These are phyloP conservation scores for Neomonachus schauinslandi DNA, from an alignment of 2,113 vertebrate species.

Conservation along the genomic window DNA sequence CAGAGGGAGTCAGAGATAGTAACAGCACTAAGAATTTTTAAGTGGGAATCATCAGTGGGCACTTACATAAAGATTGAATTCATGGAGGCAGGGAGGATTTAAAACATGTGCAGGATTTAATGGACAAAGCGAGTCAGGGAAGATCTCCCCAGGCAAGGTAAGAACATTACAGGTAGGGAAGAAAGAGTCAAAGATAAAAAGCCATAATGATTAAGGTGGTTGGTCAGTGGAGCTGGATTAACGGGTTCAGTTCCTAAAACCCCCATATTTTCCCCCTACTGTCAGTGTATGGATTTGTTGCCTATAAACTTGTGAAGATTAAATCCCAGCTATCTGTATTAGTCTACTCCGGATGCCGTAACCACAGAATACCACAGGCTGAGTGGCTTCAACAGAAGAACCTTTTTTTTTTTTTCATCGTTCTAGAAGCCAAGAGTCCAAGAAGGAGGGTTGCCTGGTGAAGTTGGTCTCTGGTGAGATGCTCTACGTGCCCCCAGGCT, in stretches of 20 bases:
- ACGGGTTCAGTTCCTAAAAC: fast-evolving
- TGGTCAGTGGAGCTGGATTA: not conserved
- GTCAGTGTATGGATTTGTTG: not conserved
- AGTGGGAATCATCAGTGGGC: not conserved
- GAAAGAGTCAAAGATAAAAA: not conserved
- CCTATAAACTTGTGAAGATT: not conserved
- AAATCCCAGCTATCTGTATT: not conserved
- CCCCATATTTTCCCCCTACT: fast-evolving
- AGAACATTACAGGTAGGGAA: fast-evolving
- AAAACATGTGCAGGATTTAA: not conserved
- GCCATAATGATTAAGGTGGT: not conserved
- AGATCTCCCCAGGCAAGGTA: not conserved
- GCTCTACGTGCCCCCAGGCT: not conserved
- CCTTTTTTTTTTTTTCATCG: not conserved
- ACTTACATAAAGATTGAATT: not conserved
- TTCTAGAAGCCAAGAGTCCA: not conserved
- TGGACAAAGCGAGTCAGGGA: not conserved
- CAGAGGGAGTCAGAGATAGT: not conserved
- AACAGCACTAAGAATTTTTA: not conserved
- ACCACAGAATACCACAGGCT: not conserved
- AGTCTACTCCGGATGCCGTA: fast-evolving
- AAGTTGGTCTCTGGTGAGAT: not conserved
- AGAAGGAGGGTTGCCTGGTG: not conserved
- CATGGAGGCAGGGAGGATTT: not conserved
- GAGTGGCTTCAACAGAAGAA: not conserved